Percentiles rank a stretch among this genome's conserved stretches.
These are phyloP conservation scores for Pristionchus maxplancki DNA, from an alignment of 2,888 invertebrate species.

Conservation along the genomic window DNA sequence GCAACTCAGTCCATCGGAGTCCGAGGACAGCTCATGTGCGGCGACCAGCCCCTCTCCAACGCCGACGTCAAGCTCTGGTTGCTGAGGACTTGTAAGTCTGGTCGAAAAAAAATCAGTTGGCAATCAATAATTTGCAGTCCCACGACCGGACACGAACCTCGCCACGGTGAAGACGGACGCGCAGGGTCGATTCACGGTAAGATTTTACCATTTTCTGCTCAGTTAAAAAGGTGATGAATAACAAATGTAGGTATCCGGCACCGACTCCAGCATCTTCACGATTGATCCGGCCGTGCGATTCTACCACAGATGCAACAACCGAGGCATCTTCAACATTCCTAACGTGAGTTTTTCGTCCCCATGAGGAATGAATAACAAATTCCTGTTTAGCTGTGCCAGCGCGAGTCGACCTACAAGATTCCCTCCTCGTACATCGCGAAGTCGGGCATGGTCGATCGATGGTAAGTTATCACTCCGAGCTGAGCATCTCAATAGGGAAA, in stretches of 20 bases:
- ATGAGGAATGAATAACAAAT: too few species aligned
- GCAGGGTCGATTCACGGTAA: constrained; percentile 39
- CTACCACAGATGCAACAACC: constrained; percentile 49
- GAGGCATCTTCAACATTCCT: constrained; percentile 15
- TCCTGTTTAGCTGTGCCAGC: constrained; percentile 50
- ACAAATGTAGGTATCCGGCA: background rate
- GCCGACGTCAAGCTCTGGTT: constrained; percentile 22
- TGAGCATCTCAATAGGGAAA: too few species aligned
- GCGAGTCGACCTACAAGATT: constrained; percentile 43
- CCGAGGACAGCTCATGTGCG: background rate
- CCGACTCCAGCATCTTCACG: background rate
- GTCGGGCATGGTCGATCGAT: background rate
- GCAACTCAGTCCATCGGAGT: background rate
- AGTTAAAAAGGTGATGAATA: background rate
- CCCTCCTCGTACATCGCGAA: constrained; percentile 26
- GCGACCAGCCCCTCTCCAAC: background rate
- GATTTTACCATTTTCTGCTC: background rate
- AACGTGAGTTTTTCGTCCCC: too few species aligned
- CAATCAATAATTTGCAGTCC: background rate
- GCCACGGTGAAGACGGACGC: constrained; percentile 22
- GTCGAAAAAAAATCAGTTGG: background rate
- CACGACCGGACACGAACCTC: constrained; percentile 13
- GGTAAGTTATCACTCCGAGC: background rate
- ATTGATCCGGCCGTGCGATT: background rate
- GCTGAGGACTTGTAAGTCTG: background rate